Evolutionary conservation across 2,888 invertebrate species (phyloP), one percentile per base, ranked within the genome.

Genomic region (Hemithea aestivaria): DNA sequence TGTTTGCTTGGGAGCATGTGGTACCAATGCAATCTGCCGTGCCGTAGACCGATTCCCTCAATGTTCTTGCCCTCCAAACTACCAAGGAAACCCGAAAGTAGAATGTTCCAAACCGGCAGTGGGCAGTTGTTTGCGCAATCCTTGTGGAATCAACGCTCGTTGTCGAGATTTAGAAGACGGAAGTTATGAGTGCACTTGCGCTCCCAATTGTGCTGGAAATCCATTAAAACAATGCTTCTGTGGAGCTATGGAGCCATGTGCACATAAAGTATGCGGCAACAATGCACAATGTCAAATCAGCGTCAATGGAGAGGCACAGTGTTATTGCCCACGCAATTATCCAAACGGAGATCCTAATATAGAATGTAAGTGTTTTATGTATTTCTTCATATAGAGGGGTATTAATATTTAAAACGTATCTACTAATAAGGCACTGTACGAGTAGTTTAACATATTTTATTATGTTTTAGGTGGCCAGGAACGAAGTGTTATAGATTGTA

Each of bases 341-440:
- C 95, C 96, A 29, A 89, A 91, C 45, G 96, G 96, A 37, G 94
- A 96, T 88, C 94, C 96, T 10, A 91, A 93, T 65, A 91, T 92
- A 59, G 93, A 94, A 90, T 96, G 96, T 96, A 87, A 91, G 93
- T 90, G 16, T 16, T 16, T n/a, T n/a, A n/a, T n/a, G n/a, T 16
- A 16, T 16, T 16, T 16, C 16, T n/a, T n/a, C n/a, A n/a, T n/a
- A n/a, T n/a, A n/a, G n/a, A n/a, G n/a, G n/a, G n/a, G n/a, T n/a
- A n/a, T n/a, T n/a, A n/a, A n/a, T n/a, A n/a, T n/a, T n/a, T n/a
- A n/a, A n/a, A n/a, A n/a, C n/a, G n/a, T n/a, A n/a, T n/a, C n/a
- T n/a, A n/a, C n/a, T n/a, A n/a, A n/a, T n/a, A n/a, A 16, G 5
- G 5, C 5, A 16, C 3, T 16, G 16, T 16, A 16, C 16, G 16